A percentile compares a stretch with the other conserved stretches of the same genome.
Evolutionary conservation across 2,888 invertebrate species (phyloP).

Genomic region (Griposia aprilina): DNA sequence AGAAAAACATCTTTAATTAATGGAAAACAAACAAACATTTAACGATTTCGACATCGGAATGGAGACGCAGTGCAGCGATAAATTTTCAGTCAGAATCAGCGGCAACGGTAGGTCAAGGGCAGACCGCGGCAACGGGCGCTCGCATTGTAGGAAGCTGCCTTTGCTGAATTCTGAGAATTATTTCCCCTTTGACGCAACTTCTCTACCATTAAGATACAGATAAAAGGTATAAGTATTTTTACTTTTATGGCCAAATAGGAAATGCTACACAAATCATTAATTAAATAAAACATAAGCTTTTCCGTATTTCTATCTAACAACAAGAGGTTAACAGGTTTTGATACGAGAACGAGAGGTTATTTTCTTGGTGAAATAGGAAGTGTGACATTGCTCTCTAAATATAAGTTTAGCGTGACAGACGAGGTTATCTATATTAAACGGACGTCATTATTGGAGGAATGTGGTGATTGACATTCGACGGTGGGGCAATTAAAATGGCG

Average conservation of each 20-base stretch:
- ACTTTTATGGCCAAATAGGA: constrained; percentile 20
- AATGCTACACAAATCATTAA: constrained; percentile 8
- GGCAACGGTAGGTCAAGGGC: constrained; percentile 82
- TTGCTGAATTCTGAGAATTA: constrained; percentile 74
- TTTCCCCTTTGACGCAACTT: constrained; percentile 69
- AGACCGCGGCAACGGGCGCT: constrained; percentile 72
- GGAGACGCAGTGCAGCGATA: constrained; percentile 71
- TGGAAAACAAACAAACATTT: constrained; percentile 61
- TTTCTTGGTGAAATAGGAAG: constrained; percentile 60
- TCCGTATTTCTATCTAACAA: constrained; percentile 14
- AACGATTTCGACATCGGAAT: constrained; percentile 62
- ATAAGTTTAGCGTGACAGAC: constrained; percentile 64
- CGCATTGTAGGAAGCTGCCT: constrained; percentile 65
- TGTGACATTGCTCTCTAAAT: constrained; percentile 62
- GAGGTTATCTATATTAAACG: constrained; percentile 70
- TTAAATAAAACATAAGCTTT: neutral
- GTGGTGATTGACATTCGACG: constrained; percentile 82
- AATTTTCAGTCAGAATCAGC: constrained; percentile 72
- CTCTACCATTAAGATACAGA: constrained; percentile 54
- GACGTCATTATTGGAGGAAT: constrained; percentile 77
- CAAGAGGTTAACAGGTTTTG: constrained; percentile 38
- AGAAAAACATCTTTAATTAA: constrained; percentile 31
- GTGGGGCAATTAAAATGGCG: constrained; percentile 82
- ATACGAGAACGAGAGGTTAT: constrained; percentile 26
- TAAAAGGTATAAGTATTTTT: constrained; percentile 17